Evolutionary conservation across 1,140 invertebrate genomes (phyloP), one percentile per base, ranked within the genome.

Genomic region (Leptopilina clavipes): DNA sequence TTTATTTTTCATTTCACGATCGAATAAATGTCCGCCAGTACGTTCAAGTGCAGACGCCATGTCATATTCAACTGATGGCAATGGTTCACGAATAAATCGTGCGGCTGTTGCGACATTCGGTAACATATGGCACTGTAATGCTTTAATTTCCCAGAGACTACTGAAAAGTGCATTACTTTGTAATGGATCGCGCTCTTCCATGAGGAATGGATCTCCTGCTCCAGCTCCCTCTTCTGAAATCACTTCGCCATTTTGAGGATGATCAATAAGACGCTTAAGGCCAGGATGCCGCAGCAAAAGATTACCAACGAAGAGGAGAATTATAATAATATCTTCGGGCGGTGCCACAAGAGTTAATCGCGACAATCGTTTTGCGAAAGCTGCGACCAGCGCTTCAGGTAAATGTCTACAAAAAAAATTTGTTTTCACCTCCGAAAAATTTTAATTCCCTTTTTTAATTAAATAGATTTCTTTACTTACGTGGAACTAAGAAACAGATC

Each of bases 401-500:
- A 99, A 91, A 92, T 99, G 97, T 0, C 96, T 97, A 86, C 22
- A 72, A 75, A 14, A n/a, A n/a, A 3, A 31, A 1, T 3, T 12
- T 73, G 6, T 40, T 19, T 40, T 59, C 25, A 31, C n/a, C n/a
- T n/a, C n/a, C n/a, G n/a, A n/a, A n/a, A n/a, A n/a, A n/a, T n/a
- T n/a, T n/a, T n/a, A n/a, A n/a, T n/a, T n/a, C n/a, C n/a, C n/a
- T n/a, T n/a, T n/a, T n/a, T n/a, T n/a, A n/a, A n/a, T n/a, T n/a
- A n/a, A n/a, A n/a, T n/a, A n/a, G n/a, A n/a, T n/a, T n/a, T n/a
- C n/a, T 73, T 79, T 22, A 94, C 94, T 95, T 91, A 97, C 94
- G 96, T 97, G 56, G 98, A 99, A 76, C 94, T 95, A 0, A 99
- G 91, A 88, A 99, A 99, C 48, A 98, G 91, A 88, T 98, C 96